Conservation (phyloP, 2,888 invertebrate species). For the Blastobasis adustella region DNA sequence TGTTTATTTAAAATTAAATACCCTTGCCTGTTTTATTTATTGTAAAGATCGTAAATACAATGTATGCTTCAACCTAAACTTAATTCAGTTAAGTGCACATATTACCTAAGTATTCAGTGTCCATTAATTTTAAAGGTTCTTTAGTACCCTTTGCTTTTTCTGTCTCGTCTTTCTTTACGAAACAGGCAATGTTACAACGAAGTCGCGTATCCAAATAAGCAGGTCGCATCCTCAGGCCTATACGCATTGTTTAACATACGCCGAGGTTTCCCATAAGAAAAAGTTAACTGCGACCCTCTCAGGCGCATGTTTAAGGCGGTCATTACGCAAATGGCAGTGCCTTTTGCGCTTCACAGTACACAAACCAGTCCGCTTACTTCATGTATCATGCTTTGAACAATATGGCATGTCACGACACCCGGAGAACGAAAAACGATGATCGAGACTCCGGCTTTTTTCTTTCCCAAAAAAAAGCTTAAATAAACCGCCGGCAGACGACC, state of each 20-base stretch:
- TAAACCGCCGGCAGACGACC: constrained; percentile 16
- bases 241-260: constrained; percentile 6
- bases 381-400: constrained; percentile 66
- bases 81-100: no score
- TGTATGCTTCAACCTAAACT: no score
- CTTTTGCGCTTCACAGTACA: constrained; percentile 48
- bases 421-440: constrained; percentile 52
- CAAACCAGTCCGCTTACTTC: constrained; percentile 63
- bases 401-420: constrained; percentile 68
- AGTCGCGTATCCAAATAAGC: no score
- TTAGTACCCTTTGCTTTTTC: neutral
- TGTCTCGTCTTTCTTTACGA: no score
- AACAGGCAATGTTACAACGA: no score
- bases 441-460: constrained; percentile 32
- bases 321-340: constrained; percentile 53
- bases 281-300: constrained; percentile 18
- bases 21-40: no score
- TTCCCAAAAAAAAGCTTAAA: constrained; percentile 25
- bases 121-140: no score
- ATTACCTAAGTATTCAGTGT: no score
- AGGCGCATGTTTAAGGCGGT: constrained; percentile 36
- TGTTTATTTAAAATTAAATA: no score
- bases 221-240: neutral
- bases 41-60: no score
- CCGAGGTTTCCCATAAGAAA: constrained; percentile 37